Base-by-base conservation (phyloP, 2,888 invertebrate species). In the Eristalis arbustorum region DNA sequence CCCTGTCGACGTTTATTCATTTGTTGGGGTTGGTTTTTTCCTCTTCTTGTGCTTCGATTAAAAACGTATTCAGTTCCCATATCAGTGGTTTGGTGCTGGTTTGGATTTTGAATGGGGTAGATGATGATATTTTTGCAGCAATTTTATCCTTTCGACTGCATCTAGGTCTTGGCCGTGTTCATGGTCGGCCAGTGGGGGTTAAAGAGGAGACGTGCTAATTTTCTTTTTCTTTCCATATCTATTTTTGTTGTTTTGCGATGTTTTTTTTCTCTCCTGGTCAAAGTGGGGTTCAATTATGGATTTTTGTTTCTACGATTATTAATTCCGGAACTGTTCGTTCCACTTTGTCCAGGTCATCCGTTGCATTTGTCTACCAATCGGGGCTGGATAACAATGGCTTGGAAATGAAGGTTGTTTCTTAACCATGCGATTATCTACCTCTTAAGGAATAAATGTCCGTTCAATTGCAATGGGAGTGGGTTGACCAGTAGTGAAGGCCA, bases 131-230 rank as follows among this genome's bases (percentile, higher is more conserved):
- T 31, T 75, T 69, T 76, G 71, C 75, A 56, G 22, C 31, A 72
- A 71, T 49, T 76, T 72, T 66, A 81, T 82, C 62, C 69, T 69
- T 69, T 77, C 69, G 69, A 82, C 63, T 74, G 85, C 82, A 85
- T 85, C 69, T 82, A 71, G 85, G 85, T 85, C 82, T 85, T 82
- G 85, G 82, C 77, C 85, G 77, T 85, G 77, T 82, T 82, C 85
- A 85, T 62, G 82, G 82, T 85, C 85, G 66, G 82, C 61, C 69
- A 2, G 59, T 8, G 49, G 18, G 49, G n/a, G 18, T 49, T 49
- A 49, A 62, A 49, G 80, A 57, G 62, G 69, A 72, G 62, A 56
- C 61, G 49, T 74, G 61, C 62, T 81, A 76, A 66, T 72, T 37
- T 13, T n/a, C 49, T 62, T 76, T 14, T 64, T 63, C 64, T 40